Percentiles rank a stretch among this genome's conserved stretches.
Conservation (phyloP, 2,888 invertebrate genomes). For the Imbricaverruca yamaguchii region DNA sequence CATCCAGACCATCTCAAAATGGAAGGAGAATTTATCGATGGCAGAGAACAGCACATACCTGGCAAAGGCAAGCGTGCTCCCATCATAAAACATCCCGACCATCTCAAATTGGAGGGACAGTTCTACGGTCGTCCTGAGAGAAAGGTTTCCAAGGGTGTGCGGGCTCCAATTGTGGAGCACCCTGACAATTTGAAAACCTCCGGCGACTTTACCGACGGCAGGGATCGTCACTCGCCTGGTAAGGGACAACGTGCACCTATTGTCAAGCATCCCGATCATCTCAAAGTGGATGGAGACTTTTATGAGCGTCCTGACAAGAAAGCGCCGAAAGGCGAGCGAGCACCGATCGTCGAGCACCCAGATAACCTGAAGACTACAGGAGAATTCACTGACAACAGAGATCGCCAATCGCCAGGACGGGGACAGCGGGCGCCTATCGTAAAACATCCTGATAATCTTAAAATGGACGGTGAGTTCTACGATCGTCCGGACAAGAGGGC, state of each 20-base stretch:
- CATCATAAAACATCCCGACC: background rate
- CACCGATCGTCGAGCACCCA: conserved; percentile 33
- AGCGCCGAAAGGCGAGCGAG: conserved; percentile 37
- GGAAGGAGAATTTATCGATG: background rate
- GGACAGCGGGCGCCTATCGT: conserved; percentile 29
- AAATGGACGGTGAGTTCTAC: conserved; percentile 15
- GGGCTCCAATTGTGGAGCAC: background rate
- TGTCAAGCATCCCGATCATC: background rate
- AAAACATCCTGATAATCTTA: conserved; percentile 31
- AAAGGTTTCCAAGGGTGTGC: no score
- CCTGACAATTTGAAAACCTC: background rate
- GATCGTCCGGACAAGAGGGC: background rate
- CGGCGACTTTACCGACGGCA: background rate
- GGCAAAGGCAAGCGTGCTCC: background rate
- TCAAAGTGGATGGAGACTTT: conserved; percentile 31
- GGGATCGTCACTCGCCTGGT: background rate
- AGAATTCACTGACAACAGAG: conserved; percentile 40
- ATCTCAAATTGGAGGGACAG: background rate
- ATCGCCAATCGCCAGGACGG: conserved; percentile 11
- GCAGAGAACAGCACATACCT: background rate
- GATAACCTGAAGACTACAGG: conserved; percentile 51
- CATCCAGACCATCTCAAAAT: background rate
- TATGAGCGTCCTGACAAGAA: conserved; percentile 34
- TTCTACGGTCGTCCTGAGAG: background rate
- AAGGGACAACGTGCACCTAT: background rate